phyloP scores from a whole-genome alignment of 2,113 vertebrate species.

The Rhinoderma darwinii region DNA sequence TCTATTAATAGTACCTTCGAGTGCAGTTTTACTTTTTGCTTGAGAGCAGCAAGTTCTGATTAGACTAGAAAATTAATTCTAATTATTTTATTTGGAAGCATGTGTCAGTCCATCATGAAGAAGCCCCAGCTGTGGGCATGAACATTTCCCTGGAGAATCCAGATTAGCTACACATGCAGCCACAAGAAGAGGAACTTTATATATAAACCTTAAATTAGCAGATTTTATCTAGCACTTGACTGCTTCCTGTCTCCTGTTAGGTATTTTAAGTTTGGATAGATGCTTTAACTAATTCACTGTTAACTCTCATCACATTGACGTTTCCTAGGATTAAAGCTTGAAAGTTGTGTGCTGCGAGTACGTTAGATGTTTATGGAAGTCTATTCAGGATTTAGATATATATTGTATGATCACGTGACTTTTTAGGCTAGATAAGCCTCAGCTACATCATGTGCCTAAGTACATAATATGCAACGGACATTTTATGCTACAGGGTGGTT shows the following conservation, averaged over 20 bases:
- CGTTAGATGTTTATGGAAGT: neutral
- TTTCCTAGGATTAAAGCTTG: neutral
- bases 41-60: constrained; percentile 44
- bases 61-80: constrained; percentile 43
- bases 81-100: constrained; percentile 52
- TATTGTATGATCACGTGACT: neutral
- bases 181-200: neutral
- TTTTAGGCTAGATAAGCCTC: too few relatives aligned
- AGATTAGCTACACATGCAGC: constrained; percentile 23
- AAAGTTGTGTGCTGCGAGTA: neutral
- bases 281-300: neutral
- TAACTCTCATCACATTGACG: neutral
- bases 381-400: neutral
- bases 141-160: constrained; percentile 43
- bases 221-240: neutral
- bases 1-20: constrained; percentile 50
- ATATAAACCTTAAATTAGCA: neutral
- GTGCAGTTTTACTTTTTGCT: constrained; percentile 49
- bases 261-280: neutral
- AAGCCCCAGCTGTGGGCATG: constrained; percentile 30
- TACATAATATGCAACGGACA: neutral
- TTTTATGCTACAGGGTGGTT: neutral
- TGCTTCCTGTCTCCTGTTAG: neutral
- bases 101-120: constrained; percentile 38
- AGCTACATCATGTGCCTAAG: neutral